Evolutionary conservation across 2,888 invertebrate species (phyloP), one percentile per base, ranked within the genome.

Genomic region (Amblyteles armatorius): DNA sequence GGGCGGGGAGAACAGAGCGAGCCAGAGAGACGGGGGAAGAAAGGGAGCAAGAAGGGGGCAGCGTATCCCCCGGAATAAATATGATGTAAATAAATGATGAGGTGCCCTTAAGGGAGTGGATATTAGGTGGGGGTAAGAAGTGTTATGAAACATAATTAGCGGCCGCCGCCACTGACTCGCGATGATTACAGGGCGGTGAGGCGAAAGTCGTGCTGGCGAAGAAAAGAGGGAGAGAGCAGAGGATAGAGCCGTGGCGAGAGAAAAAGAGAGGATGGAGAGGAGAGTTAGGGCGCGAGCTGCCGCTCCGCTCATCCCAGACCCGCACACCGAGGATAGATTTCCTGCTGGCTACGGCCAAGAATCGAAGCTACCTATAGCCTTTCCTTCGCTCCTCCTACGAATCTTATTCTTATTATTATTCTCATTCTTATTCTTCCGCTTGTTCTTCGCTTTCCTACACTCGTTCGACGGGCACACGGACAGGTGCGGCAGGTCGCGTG

Each of bases 131-230:
- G 94, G 92, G 92, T 93, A 94, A 94, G 94, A 93, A 93, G 94
- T 94, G 93, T 93, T 94, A 94, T 94, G 94, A 94, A 94, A 94
- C 92, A 93, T 94, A 94, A 94, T 94, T 94, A 93, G 93, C 94
- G 92, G 91, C 92, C 93, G 92, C 94, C 93, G 93, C 94, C 94
- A 93, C 94, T 90, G 93, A 92, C 93, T 93, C 93, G 92, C 94
- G 93, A 94, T 94, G 94, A 94, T 94, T 94, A 94, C 93, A 94
- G 94, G 93, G 94, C 94, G 94, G 94, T 92, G 91, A 90, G 85
- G 91, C 92, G 89, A 91, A 91, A 92, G 92, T 92, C 92, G 87
- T 87, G 79, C 78, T 82, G 81, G 86, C 86, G 82, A 81, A 83
- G 80, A 82, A 87, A 80, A 84, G 78, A 77, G 79, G 74, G 60